These are phyloP conservation scores for Andrena minutula DNA, from an alignment of 2,888 invertebrate species.

Conservation along the genomic window DNA sequence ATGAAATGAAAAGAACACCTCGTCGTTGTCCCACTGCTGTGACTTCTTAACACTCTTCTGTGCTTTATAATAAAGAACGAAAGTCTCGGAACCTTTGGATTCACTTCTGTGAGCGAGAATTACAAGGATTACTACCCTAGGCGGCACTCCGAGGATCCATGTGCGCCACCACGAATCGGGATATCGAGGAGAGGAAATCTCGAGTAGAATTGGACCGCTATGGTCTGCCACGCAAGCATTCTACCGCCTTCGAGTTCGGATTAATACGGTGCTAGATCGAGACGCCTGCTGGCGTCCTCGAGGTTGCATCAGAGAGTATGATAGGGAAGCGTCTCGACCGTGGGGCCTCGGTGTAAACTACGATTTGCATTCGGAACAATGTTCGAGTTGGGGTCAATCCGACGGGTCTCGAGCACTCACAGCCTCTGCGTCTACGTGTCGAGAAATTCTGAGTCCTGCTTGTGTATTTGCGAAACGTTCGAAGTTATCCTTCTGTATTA, in stretches of 20 bases:
- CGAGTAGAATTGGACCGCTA: conserved; percentile 51
- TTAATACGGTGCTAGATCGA: conserved; percentile 53
- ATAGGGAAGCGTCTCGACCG: conserved; percentile 54
- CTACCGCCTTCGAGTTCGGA: conserved; percentile 35
- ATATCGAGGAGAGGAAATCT: conserved; percentile 33
- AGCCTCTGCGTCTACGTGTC: conserved; percentile 38
- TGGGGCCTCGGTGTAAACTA: conserved; percentile 57
- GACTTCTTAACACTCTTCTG: not conserved
- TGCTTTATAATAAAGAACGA: not conserved
- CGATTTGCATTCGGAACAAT: conserved; percentile 74
- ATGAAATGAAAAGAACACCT: no score
- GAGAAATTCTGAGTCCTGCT: conserved; percentile 43
- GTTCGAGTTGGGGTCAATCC: conserved; percentile 72
- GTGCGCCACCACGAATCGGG: conserved; percentile 30
- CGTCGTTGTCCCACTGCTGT: not conserved
- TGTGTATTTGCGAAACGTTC: conserved; percentile 62
- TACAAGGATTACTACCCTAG: conserved; percentile 11
- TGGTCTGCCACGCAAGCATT: conserved; percentile 56
- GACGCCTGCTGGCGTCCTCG: conserved; percentile 63
- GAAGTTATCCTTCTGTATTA: conserved; percentile 45
- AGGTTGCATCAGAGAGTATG: conserved; percentile 55
- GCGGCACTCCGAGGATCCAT: conserved; percentile 9
- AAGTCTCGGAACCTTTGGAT: not conserved
- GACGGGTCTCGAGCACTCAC: conserved; percentile 28
- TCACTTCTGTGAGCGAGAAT: not conserved